These are phyloP conservation scores for Ptychadena robeensis DNA, from an alignment of 2,797 vertebrate genomes.

Conservation along the genomic window DNA sequence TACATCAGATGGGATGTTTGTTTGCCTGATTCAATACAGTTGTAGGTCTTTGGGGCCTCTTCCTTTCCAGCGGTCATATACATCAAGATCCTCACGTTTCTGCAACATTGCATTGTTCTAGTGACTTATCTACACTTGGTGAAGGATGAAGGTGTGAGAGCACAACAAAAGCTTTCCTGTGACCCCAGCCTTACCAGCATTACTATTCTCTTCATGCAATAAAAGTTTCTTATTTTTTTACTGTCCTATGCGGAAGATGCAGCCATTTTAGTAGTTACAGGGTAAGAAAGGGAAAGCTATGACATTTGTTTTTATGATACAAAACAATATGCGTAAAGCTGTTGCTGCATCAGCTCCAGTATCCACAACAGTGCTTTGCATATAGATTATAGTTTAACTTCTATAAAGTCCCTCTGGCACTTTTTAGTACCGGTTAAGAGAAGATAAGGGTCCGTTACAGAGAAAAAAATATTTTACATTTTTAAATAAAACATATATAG, in stretches of 20 bases:
- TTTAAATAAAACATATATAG: too few relatives aligned
- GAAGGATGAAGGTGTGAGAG: background rate
- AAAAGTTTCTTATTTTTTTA: constrained; percentile 11
- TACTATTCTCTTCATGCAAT: constrained; percentile 11
- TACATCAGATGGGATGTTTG: too few relatives aligned
- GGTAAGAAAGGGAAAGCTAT: constrained; percentile 6
- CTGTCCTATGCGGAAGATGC: background rate
- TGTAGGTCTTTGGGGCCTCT: too few relatives aligned
- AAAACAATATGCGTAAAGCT: background rate
- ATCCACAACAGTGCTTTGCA: background rate
- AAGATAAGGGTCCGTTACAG: background rate
- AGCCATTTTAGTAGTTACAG: constrained; percentile 33
- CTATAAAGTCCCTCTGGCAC: background rate
- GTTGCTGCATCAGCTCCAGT: background rate
- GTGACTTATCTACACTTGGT: background rate
- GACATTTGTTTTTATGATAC: background rate
- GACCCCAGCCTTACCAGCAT: background rate
- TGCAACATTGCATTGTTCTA: too few relatives aligned
- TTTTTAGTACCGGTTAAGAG: background rate
- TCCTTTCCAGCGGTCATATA: too few relatives aligned
- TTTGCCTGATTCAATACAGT: too few relatives aligned
- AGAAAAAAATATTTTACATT: background rate
- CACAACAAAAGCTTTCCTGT: background rate
- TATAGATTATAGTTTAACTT: background rate
- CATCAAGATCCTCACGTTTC: background rate